Conservation (phyloP, 2,113 vertebrate genomes). For the Grantiella picta region DNA sequence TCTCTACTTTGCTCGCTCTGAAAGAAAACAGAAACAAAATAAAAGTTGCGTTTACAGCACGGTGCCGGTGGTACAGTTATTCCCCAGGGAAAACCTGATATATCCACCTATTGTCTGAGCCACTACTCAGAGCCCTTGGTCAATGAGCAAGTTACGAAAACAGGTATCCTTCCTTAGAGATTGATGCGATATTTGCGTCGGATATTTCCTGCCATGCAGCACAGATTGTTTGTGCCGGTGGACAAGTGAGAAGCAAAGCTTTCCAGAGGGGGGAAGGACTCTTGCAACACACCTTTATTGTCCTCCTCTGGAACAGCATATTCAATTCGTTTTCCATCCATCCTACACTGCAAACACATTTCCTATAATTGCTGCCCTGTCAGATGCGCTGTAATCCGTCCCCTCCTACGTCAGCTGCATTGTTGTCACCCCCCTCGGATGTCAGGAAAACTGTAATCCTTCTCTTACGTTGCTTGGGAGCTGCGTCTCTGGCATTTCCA, state of each 20-base stretch:
- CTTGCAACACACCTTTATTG: slow-evolving; percentile 48
- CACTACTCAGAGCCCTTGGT: slow-evolving; percentile 1
- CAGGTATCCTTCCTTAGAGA: slow-evolving; percentile 59
- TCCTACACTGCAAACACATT: slow-evolving; percentile 5
- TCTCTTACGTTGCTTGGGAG: slow-evolving; percentile 9
- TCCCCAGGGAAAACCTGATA: slow-evolving; percentile 48
- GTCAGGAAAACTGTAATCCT: slow-evolving; percentile 49
- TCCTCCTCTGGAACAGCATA: slow-evolving; percentile 29
- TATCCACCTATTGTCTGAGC: slow-evolving; percentile 59
- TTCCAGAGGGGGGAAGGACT: neutral
- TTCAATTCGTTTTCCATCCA: slow-evolving; percentile 10
- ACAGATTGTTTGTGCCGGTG: slow-evolving; percentile 28
- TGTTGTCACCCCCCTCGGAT: slow-evolving; percentile 35
- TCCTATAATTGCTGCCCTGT: slow-evolving; percentile 52
- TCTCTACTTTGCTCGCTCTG: neutral
- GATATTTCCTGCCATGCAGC: slow-evolving; percentile 45
- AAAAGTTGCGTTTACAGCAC: neutral
- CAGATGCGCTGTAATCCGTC: slow-evolving; percentile 35
- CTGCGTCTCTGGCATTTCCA: slow-evolving; percentile 41
- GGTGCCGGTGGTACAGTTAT: neutral
- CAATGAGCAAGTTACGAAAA: slow-evolving; percentile 46
- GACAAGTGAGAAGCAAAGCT: neutral
- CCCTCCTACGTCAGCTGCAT: slow-evolving; percentile 51
- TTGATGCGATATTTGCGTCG: neutral
- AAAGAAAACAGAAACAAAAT: slow-evolving; percentile 50